phyloP scores from a whole-genome alignment of 2,113 vertebrate species.

The Eurystomus gularis region DNA sequence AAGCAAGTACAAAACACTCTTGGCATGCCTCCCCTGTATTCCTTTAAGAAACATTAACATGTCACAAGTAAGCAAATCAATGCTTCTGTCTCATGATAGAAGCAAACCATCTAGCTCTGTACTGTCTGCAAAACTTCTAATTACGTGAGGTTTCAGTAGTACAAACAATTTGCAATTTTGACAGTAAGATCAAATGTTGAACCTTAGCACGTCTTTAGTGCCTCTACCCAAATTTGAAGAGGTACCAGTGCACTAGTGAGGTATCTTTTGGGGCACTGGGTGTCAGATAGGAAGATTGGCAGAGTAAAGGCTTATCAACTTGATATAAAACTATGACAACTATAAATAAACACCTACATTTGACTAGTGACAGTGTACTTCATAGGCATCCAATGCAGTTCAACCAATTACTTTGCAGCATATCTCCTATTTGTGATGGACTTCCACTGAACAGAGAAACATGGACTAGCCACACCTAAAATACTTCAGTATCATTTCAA shows the following conservation, averaged over 20 bases:
- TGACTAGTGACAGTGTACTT: background rate
- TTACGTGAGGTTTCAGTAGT: background rate
- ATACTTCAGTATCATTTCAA: background rate
- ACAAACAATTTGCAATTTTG: background rate
- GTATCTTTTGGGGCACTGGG: background rate
- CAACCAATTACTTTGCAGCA: background rate
- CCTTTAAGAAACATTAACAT: background rate
- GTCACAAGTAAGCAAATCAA: background rate
- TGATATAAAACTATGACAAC: background rate
- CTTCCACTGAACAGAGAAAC: background rate
- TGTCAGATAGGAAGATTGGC: background rate
- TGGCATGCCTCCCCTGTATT: background rate
- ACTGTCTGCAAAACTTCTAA: background rate
- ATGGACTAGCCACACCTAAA: background rate
- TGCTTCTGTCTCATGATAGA: background rate
- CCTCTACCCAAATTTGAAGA: background rate
- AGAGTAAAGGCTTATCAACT: background rate
- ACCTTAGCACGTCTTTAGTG: background rate
- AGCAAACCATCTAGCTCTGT: background rate
- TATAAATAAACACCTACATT: background rate
- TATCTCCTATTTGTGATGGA: background rate
- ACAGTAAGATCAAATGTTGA: background rate
- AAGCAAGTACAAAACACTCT: background rate
- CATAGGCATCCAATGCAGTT: background rate
- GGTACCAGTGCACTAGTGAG: background rate